Base-by-base conservation (phyloP, 2,113 vertebrate genomes). In the Noctilio leporinus region DNA sequence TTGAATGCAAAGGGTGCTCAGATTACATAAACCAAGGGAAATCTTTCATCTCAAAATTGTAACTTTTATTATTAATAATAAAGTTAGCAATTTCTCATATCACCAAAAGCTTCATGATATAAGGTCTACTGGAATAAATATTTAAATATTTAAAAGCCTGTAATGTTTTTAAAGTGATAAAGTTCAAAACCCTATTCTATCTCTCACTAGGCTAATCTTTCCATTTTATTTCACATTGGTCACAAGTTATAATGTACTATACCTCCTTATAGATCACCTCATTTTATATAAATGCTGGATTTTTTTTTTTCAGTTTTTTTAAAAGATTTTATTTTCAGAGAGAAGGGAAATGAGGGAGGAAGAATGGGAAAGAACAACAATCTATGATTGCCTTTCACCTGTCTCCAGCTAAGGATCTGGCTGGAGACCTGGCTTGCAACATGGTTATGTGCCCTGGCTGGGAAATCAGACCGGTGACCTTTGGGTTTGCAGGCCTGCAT, bases 51-150 rank as follows among this genome's bases (percentile, higher is more conserved):
- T 24, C 94, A 80, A 2, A 75, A 93, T 95, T 87, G 10, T 4
- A 82, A 30, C 78, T 96, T 94, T 97, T 92, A 55, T 93, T 96
- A 95, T 94, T 92, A 94, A 94, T 93, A 94, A 93, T 93, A 87
- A 65, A 65, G 59, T 95, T 49, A 96, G 69, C 82, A 94, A 62
- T 90, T 96, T 93, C 95, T 96, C n/a, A 77, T n/a, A 45, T 26
- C 62, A 65, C 6, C 10, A 20, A 72, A 62, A 59, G 38, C 22
- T 28, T 4, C 7, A 30, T 62, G 78, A 96, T 91, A 91, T 82
- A 53, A 22, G 0, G n/a, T n/a, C 0, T 75, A 75, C 69, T 49
- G 38, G 19, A 76, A 65, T 62, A 62, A 12, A 62, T 62, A 62
- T 62, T 30, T 62, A 62, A 53, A 75, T 82, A 67, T 73, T 89